Percentiles rank a stretch among this genome's conserved stretches.
These are phyloP conservation scores for Leptinotarsa undecemlineata DNA, from an alignment of 1,140 invertebrate species.

Conservation along the genomic window DNA sequence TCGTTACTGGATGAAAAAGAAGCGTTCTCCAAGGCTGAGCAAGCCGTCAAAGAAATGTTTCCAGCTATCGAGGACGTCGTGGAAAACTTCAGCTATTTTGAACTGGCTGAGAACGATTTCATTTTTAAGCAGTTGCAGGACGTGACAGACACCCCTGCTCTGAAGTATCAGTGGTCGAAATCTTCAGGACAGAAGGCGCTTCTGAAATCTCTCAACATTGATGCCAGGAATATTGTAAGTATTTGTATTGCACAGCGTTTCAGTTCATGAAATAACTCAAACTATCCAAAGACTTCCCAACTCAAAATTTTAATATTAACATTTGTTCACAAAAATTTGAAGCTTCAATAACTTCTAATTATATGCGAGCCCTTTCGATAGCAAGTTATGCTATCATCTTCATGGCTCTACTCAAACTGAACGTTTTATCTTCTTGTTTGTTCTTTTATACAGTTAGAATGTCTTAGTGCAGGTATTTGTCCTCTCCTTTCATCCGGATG, in stretches of 20 bases:
- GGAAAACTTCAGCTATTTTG: constrained; percentile 28
- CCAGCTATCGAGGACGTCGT: constrained; percentile 28
- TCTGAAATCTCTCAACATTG: constrained; percentile 74
- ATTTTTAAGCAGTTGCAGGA: constrained; percentile 64
- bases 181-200: constrained; percentile 70
- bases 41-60: constrained; percentile 43
- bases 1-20: constrained; percentile 37
- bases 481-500: no score
- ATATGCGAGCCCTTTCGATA: no score
- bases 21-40: constrained; percentile 36
- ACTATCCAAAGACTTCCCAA: no score
- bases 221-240: constrained; percentile 83
- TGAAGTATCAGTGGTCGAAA: constrained; percentile 73
- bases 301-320: no score
- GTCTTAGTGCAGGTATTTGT: no score
- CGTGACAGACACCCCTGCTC: constrained; percentile 69
- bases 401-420: no score
- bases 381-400: no score
- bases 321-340: no score
- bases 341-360: no score
- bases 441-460: no score
- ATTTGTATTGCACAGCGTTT: neutral
- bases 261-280: no score
- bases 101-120: constrained; percentile 39
- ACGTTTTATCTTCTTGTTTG: no score